Evolutionary conservation across 2,113 vertebrate species (phyloP).

Genomic region (Saccopteryx leptura): DNA sequence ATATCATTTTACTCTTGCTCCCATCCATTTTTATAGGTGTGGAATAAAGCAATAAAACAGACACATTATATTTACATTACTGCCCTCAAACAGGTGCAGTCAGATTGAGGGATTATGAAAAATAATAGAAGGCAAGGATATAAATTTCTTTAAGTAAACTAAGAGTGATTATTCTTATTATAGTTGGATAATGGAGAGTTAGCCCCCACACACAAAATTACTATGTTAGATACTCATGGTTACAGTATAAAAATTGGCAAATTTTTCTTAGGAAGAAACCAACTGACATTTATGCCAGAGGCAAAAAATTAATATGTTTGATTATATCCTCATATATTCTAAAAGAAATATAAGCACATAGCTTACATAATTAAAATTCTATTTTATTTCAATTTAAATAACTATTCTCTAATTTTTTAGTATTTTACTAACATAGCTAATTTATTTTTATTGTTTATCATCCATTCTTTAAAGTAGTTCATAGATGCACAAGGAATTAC

Average conservation of each 20-base stretch:
- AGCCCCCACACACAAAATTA: neutral
- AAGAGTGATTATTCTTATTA: neutral
- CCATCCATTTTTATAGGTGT: neutral
- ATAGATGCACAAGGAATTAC: neutral
- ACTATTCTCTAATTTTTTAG: neutral
- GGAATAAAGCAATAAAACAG: neutral
- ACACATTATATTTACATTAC: neutral
- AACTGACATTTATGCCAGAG: neutral
- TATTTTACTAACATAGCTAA: constrained; percentile 16
- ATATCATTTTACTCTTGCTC: neutral
- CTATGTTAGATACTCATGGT: neutral
- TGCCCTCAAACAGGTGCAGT: neutral
- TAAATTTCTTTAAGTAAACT: neutral
- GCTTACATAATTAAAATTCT: neutral
- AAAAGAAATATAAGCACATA: neutral
- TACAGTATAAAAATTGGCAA: neutral
- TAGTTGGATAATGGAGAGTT: neutral
- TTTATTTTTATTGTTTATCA: constrained; percentile 17
- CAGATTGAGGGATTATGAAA: neutral
- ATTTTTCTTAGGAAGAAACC: neutral
- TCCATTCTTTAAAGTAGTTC: constrained; percentile 10
- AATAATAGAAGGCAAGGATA: neutral
- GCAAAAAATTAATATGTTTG: neutral
- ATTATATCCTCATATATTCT: neutral
- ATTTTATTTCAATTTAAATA: neutral